These are phyloP conservation scores for Pterostichus niger DNA, from an alignment of 2,888 invertebrate species.

Conservation along the genomic window DNA sequence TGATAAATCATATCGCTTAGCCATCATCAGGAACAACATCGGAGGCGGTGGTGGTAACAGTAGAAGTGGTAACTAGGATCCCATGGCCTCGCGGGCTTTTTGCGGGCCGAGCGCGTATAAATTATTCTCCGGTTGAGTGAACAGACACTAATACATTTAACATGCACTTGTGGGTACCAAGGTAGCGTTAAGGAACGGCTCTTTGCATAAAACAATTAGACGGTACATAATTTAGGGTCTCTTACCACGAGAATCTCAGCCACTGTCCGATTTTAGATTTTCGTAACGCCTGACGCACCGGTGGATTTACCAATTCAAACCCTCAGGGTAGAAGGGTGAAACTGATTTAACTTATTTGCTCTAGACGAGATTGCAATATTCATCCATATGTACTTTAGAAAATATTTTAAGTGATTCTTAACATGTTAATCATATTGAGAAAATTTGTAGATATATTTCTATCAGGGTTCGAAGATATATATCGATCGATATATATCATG, in stretches of 20 bases:
- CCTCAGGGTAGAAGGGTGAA: too few species aligned
- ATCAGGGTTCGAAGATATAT: too few species aligned
- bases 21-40: not conserved
- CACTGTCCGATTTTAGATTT: constrained; percentile 9
- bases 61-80: not conserved
- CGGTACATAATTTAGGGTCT: constrained; percentile 55
- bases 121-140: constrained; percentile 34
- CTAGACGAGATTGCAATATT: too few species aligned
- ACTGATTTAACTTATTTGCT: too few species aligned
- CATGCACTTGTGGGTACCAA: constrained; percentile 56
- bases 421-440: too few species aligned
- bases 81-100: constrained; percentile 44
- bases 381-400: too few species aligned
- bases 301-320: too few species aligned
- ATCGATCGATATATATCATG: too few species aligned
- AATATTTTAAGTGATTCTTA: too few species aligned
- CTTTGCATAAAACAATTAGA: constrained; percentile 64
- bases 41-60: not conserved
- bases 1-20: too few species aligned
- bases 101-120: constrained; percentile 43
- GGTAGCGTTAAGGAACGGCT: constrained; percentile 59
- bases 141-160: constrained; percentile 61
- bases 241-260: constrained; percentile 11
- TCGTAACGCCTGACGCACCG: not conserved
- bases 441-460: too few species aligned